phyloP scores from a whole-genome alignment of 2,797 vertebrate genomes.

The Sorex maritimensis region DNA sequence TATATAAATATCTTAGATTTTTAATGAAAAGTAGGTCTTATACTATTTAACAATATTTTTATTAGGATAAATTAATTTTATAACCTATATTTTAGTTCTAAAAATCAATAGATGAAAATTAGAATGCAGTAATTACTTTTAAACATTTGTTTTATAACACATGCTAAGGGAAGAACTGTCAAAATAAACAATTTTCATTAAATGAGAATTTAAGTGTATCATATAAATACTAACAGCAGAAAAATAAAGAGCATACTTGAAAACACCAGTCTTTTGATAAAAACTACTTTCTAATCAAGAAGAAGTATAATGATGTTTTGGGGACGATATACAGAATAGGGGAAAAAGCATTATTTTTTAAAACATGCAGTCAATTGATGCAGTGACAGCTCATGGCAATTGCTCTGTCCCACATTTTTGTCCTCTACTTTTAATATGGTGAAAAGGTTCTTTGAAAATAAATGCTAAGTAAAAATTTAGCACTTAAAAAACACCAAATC shows the following conservation, averaged over 20 bases:
- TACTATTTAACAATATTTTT: neutral
- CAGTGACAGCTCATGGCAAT: neutral
- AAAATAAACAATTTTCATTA: constrained; percentile 64
- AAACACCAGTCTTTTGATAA: neutral
- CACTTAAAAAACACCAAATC: constrained; percentile 35
- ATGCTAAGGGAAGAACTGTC: constrained; percentile 41
- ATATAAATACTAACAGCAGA: constrained; percentile 4
- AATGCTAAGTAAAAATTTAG: constrained; percentile 55
- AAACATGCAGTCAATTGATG: neutral
- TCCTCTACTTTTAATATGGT: constrained; percentile 54
- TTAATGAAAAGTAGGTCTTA: constrained; percentile 41
- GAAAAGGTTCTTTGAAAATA: constrained; percentile 54
- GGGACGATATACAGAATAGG: neutral
- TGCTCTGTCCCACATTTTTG: neutral
- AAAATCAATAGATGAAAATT: constrained; percentile 32
- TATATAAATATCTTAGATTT: constrained; percentile 42
- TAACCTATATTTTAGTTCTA: neutral
- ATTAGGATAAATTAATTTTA: constrained; percentile 4
- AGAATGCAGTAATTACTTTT: neutral
- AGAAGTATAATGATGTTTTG: neutral
- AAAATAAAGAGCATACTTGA: constrained; percentile 34
- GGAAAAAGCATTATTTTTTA: neutral
- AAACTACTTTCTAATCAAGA: constrained; percentile 36
- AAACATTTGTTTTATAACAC: constrained; percentile 41
- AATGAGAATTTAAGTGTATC: constrained; percentile 45